Evolutionary conservation across 2,888 invertebrate species (phyloP).

Genomic region (Philaethria dido): DNA sequence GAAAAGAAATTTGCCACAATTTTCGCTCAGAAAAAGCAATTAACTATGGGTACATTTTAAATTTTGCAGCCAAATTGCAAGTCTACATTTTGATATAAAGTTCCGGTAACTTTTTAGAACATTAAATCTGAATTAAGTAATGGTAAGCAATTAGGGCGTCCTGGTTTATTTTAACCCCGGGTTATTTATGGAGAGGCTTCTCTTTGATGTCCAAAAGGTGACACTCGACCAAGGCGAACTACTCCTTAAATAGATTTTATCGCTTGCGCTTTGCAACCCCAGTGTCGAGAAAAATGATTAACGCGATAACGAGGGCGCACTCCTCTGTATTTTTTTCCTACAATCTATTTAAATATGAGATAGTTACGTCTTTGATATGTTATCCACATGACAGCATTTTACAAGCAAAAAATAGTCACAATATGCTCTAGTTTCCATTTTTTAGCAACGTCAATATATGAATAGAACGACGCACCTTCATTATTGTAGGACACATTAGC

Average conservation of each 20-base stretch:
- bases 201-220: slow-evolving; percentile 50
- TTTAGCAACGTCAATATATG: background rate
- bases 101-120: slow-evolving; percentile 22
- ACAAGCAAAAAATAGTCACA: background rate
- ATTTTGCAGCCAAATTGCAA: background rate
- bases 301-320: slow-evolving; percentile 26
- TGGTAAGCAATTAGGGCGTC: slow-evolving; percentile 47
- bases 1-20: background rate
- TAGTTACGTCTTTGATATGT: slow-evolving; percentile 20
- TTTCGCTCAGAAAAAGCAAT: background rate
- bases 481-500: background rate
- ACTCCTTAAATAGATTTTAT: slow-evolving; percentile 44
- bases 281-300: slow-evolving; percentile 31
- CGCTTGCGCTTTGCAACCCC: slow-evolving; percentile 34
- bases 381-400: slow-evolving; percentile 6
- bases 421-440: background rate
- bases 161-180: slow-evolving; percentile 47
- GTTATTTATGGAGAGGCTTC: slow-evolving; percentile 46
- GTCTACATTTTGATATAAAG: background rate
- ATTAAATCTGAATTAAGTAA: slow-evolving; percentile 34
- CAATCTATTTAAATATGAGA: slow-evolving; percentile 8
- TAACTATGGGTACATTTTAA: background rate
- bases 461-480: background rate
- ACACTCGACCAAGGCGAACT: slow-evolving; percentile 32
- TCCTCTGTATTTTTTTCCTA: background rate